Conservation (phyloP, 2,113 vertebrate genomes). For the Polypterus senegalus region DNA sequence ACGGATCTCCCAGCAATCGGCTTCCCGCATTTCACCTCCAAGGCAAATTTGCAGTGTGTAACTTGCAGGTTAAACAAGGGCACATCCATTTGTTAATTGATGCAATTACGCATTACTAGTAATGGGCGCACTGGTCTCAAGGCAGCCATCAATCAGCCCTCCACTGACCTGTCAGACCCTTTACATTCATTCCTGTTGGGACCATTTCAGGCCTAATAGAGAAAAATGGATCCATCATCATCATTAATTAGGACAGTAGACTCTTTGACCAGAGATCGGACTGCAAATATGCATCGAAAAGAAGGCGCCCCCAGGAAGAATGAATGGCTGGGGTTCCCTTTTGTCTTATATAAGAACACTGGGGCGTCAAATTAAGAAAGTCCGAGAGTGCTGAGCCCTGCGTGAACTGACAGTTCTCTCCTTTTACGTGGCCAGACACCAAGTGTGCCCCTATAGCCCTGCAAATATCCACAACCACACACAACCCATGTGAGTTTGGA, state of each 20-base stretch:
- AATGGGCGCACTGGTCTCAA: slow-evolving; percentile 58
- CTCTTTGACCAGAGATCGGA: slow-evolving; percentile 36
- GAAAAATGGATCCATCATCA: slow-evolving; percentile 44
- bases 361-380: too few species aligned
- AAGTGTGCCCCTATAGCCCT: too few species aligned
- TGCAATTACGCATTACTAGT: slow-evolving; percentile 64
- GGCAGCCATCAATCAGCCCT: slow-evolving; percentile 61
- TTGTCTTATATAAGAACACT: too few species aligned
- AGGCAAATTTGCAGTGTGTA: slow-evolving; percentile 52
- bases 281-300: slow-evolving; percentile 22
- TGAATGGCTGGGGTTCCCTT: too few species aligned
- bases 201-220: slow-evolving; percentile 39
- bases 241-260: slow-evolving; percentile 38
- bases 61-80: slow-evolving; percentile 60
- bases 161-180: slow-evolving; percentile 57
- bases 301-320: slow-evolving; percentile 12
- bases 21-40: slow-evolving; percentile 37
- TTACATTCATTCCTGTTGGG: slow-evolving; percentile 38
- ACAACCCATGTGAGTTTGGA: too few species aligned
- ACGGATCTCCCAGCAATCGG: slow-evolving; percentile 27
- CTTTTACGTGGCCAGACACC: too few species aligned
- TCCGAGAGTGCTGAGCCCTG: too few species aligned
- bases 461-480: too few species aligned
- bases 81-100: slow-evolving; percentile 76
- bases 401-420: too few species aligned